phyloP scores from a whole-genome alignment of 1,140 invertebrate genomes.

The Psilanteris sp. region DNA sequence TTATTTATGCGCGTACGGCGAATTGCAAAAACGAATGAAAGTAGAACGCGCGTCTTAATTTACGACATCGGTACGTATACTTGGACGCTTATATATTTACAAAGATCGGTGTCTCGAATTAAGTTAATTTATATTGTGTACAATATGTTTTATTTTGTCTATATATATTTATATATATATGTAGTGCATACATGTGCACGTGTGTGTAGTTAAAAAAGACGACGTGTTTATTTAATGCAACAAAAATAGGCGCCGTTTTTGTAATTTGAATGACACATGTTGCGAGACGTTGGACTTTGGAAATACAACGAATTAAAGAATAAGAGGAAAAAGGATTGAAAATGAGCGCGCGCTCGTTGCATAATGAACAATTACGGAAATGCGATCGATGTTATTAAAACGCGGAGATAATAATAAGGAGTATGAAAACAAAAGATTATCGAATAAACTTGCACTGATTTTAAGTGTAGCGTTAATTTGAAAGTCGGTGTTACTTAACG shows the following conservation, averaged over 20 bases:
- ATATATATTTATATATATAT: too few relatives aligned
- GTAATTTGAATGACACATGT: conserved; percentile 19
- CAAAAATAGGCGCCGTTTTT: conserved; percentile 1
- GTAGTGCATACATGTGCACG: too few relatives aligned
- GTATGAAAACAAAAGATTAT: conserved; percentile 13
- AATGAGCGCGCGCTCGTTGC: neutral
- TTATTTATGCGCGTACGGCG: too few relatives aligned
- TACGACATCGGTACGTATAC: too few relatives aligned
- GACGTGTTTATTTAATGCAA: neutral
- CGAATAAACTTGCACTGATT: conserved; percentile 20
- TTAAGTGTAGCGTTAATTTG: neutral
- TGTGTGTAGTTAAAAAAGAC: too few relatives aligned
- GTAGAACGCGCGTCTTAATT: too few relatives aligned
- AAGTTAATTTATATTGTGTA: too few relatives aligned
- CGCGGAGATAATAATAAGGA: neutral
- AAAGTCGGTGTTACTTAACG: conserved; percentile 23
- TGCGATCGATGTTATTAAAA: conserved; percentile 3
- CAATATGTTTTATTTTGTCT: too few relatives aligned
- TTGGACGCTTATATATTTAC: too few relatives aligned
- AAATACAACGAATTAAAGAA: conserved; percentile 26
- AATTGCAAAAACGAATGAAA: too few relatives aligned
- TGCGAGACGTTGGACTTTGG: conserved; percentile 32
- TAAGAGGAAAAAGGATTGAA: conserved; percentile 19
- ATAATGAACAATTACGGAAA: conserved; percentile 14
- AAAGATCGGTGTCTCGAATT: too few relatives aligned